Conservation (phyloP, 2,797 vertebrate genomes). For the Ambastaia sidthimunki region DNA sequence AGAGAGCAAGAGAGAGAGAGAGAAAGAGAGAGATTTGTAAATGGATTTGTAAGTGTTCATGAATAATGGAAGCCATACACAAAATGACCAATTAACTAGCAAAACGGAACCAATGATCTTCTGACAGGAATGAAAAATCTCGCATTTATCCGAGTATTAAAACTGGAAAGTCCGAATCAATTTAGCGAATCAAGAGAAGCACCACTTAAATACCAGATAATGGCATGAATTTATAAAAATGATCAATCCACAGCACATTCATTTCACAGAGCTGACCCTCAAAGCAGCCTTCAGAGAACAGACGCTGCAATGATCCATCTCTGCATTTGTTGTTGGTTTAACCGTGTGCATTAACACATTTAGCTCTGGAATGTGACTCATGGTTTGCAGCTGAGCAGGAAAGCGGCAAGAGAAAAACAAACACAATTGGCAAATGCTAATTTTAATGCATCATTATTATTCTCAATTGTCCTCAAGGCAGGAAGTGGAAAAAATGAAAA, state of each 20-base stretch:
- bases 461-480: constrained; percentile 21
- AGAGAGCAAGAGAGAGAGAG: background rate
- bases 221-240: background rate
- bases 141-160: background rate
- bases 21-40: constrained; percentile 29
- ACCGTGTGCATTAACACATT: constrained; percentile 29
- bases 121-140: background rate
- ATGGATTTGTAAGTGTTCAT: constrained; percentile 18
- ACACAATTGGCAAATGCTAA: constrained; percentile 26
- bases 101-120: constrained; percentile 13
- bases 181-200: background rate
- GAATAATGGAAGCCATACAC: constrained; percentile 19
- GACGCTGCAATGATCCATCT: constrained; percentile 12
- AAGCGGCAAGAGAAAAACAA: constrained; percentile 14
- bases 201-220: background rate
- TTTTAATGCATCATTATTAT: constrained; percentile 25
- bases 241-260: background rate
- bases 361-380: constrained; percentile 30
- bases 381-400: constrained; percentile 26
- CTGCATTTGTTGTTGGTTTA: constrained; percentile 23
- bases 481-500: constrained; percentile 16
- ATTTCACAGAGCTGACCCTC: background rate
- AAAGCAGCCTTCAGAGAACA: background rate
- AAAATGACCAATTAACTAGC: constrained; percentile 21
- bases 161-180: background rate